Percentiles rank a stretch among this genome's conserved stretches.
Evolutionary conservation across 2,888 invertebrate species (phyloP).

Genomic region (Xanthia togata): DNA sequence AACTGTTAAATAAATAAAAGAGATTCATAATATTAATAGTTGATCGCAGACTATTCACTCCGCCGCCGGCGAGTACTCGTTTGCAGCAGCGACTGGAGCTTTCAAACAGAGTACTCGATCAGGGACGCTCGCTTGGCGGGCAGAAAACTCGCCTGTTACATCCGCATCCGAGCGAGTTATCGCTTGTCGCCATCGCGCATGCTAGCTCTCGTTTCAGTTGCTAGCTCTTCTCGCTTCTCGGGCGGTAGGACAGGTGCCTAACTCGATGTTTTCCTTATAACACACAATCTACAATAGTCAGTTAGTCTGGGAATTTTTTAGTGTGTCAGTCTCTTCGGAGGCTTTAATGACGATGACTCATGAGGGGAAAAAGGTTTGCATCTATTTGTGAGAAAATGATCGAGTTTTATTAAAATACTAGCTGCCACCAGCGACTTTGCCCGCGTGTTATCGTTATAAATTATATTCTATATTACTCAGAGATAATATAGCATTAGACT

Average conservation of each 20-base stretch:
- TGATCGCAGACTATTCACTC: background rate
- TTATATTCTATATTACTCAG: no score
- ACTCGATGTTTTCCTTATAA: slow-evolving; percentile 23
- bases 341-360: background rate
- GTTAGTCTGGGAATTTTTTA: slow-evolving; percentile 42
- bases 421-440: no score
- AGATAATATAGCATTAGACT: no score
- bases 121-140: background rate
- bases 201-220: background rate
- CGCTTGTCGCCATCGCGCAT: background rate
- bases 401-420: background rate
- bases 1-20: no score
- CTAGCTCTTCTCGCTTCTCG: background rate
- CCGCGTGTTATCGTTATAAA: no score
- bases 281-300: background rate
- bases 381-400: background rate
- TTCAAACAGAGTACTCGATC: background rate
- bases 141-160: background rate
- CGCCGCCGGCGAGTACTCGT: background rate
- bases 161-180: background rate
- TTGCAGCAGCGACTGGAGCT: background rate
- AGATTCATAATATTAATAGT: background rate
- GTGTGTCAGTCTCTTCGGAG: slow-evolving; percentile 33
- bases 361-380: background rate
- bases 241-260: background rate